These are phyloP conservation scores for Carcinoscorpius rotundicauda DNA, from an alignment of 1,140 invertebrate species.

Conservation along the genomic window DNA sequence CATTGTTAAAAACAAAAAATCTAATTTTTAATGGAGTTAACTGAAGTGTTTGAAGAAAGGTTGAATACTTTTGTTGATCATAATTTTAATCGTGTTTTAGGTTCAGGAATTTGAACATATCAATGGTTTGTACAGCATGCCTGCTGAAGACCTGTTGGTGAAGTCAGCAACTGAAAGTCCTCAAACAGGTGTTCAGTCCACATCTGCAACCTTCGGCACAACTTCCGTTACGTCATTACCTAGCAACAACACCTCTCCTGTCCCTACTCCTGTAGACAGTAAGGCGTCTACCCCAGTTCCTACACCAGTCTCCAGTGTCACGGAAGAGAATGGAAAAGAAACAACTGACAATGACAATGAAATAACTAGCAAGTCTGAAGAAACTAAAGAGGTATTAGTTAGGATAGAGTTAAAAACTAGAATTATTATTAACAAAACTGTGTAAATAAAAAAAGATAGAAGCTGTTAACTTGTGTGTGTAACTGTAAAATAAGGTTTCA, in stretches of 20 bases:
- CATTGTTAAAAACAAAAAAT: too few species aligned
- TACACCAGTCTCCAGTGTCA: slow-evolving; percentile 41
- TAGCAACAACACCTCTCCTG: slow-evolving; percentile 7
- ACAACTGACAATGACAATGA: slow-evolving; percentile 22
- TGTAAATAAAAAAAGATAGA: too few species aligned
- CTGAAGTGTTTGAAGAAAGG: too few species aligned
- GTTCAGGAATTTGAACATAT: slow-evolving; percentile 97
- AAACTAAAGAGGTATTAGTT: slow-evolving; percentile 12
- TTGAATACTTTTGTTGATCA: too few species aligned
- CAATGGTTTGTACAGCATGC: slow-evolving; percentile 97
- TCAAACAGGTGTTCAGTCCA: slow-evolving; percentile 47
- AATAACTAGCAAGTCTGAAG: slow-evolving; percentile 7
- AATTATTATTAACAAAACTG: slow-evolving; percentile 13
- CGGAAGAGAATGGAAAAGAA: slow-evolving; percentile 23
- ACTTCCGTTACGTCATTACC: background rate
- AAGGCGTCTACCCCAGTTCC: slow-evolving; percentile 56
- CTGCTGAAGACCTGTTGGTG: slow-evolving; percentile 42
- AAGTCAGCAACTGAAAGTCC: slow-evolving; percentile 43
- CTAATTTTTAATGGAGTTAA: too few species aligned
- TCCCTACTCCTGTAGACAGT: slow-evolving; percentile 24
- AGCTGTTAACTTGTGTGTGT: too few species aligned
- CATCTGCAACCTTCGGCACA: slow-evolving; percentile 40
- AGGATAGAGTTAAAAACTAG: slow-evolving; percentile 13
- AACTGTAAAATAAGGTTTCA: too few species aligned
- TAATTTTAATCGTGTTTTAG: slow-evolving; percentile 23